A percentile compares a stretch with the other conserved stretches of the same genome.
Evolutionary conservation across 2,797 vertebrate genomes (phyloP).

Genomic region (Bradypodion pumilum): DNA sequence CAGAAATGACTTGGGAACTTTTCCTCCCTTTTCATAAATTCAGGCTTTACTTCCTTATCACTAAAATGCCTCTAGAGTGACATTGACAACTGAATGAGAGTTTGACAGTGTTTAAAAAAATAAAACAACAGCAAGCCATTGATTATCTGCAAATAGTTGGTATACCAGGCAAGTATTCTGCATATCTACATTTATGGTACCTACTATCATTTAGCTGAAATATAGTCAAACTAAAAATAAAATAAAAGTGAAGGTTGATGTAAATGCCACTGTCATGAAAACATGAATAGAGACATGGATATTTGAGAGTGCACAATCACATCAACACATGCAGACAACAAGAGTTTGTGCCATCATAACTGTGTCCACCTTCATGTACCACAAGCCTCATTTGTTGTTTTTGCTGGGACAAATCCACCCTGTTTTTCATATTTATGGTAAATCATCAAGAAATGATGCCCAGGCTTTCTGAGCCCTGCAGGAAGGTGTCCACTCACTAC

Average conservation of each 20-base stretch:
- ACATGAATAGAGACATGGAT: slow-evolving; percentile 23
- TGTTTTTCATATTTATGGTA: no score
- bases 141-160: slow-evolving; percentile 59
- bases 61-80: slow-evolving; percentile 33
- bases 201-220: background rate
- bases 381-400: no score
- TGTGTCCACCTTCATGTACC: no score
- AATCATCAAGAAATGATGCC: background rate
- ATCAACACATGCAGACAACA: background rate
- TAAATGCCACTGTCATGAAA: background rate
- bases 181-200: no score
- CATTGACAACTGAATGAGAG: background rate
- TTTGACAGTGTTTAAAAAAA: background rate
- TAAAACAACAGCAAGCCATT: background rate
- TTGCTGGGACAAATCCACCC: no score
- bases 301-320: background rate
- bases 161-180: background rate
- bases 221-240: background rate
- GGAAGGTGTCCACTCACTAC: background rate
- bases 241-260: no score
- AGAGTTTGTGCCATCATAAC: no score
- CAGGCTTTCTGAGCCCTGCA: background rate
- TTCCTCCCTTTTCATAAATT: no score
- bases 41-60: slow-evolving; percentile 55
- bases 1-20: no score